These are phyloP conservation scores for Empis stercorea DNA, from an alignment of 2,888 invertebrate species.

Conservation along the genomic window DNA sequence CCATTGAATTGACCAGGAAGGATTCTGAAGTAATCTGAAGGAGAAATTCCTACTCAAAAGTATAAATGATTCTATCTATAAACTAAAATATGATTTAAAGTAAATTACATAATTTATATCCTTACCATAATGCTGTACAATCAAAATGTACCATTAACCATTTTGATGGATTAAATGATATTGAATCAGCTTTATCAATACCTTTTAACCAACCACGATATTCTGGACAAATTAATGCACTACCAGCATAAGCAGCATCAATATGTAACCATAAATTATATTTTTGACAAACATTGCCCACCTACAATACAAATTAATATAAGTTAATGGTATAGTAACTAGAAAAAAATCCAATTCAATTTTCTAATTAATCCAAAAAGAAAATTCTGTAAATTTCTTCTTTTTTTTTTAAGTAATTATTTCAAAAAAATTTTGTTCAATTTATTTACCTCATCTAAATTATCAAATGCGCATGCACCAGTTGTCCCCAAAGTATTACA, in stretches of 20 bases:
- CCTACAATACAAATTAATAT: constrained; percentile 32
- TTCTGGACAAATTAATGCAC: constrained; percentile 92
- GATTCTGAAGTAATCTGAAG: too few relatives aligned
- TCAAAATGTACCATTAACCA: constrained; percentile 99
- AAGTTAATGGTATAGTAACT: not conserved
- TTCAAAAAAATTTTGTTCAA: not conserved
- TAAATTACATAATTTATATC: constrained; percentile 1
- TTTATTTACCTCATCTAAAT: constrained; percentile 44
- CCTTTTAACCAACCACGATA: constrained; percentile 82
- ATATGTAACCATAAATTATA: constrained; percentile 91
- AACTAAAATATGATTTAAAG: too few relatives aligned
- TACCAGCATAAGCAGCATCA: constrained; percentile 97
- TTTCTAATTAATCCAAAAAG: not conserved
- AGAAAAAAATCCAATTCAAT: too few relatives aligned
- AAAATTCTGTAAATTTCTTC: not conserved
- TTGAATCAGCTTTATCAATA: constrained; percentile 83
- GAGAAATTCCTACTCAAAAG: too few relatives aligned
- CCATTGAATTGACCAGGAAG: too few relatives aligned
- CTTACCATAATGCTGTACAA: constrained; percentile 96
- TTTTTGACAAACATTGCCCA: constrained; percentile 52
- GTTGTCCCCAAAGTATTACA: constrained; percentile 95
- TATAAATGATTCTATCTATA: too few relatives aligned
- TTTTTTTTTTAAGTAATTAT: not conserved
- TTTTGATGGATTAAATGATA: constrained; percentile 97
- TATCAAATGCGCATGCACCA: constrained; percentile 93